Evolutionary conservation across 2,888 invertebrate genomes (phyloP), one percentile per base, ranked within the genome.

Genomic region (Eurytoma adleriae): DNA sequence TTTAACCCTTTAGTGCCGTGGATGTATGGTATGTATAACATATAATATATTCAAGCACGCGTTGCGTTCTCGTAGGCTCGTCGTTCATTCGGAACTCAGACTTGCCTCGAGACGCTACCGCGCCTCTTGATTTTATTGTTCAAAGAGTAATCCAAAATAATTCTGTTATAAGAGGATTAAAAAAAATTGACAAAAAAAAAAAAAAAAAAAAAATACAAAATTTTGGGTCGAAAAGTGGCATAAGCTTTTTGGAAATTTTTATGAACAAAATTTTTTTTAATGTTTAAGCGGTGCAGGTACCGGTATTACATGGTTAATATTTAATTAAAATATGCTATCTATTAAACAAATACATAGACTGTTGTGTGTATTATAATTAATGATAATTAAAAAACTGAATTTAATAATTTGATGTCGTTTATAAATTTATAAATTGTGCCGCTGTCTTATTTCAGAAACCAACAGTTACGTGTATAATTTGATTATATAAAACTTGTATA

Each of bases 391-490:
- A 66, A 66, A 70, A 24, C 13, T 13, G 30, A 52, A 50, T 56
- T 40, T 7, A 40, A 10, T 40, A 40, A 40, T 40, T 40, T 40
- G 27, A 52, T 67, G 52, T 69, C 18, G 1, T 50, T 59, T 40
- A 64, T 62, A 52, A 54, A 79, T 79, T 64, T 70, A 40, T 64
- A 48, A n/a, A 68, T 40, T 76, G 70, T 67, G 71, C 67, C 61
- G 71, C 54, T 73, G 54, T 27, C 50, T 74, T 69, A 56, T 67
- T 80, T 70, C 16, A 71, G 67, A 5, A 66, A 57, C 13, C 13
- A 40, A 27, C 27, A 71, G 18, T 59, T 71, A 57, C 71, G 1
- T 59, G 62, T 48, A 50, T 66, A 14, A 78, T 71, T 71, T 68
- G 24, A 24, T 24, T 24, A 24, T 24, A 24, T 12, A 59, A 18